Base-by-base conservation (phyloP, 2,888 invertebrate species). In the Aporophyla nigra region DNA sequence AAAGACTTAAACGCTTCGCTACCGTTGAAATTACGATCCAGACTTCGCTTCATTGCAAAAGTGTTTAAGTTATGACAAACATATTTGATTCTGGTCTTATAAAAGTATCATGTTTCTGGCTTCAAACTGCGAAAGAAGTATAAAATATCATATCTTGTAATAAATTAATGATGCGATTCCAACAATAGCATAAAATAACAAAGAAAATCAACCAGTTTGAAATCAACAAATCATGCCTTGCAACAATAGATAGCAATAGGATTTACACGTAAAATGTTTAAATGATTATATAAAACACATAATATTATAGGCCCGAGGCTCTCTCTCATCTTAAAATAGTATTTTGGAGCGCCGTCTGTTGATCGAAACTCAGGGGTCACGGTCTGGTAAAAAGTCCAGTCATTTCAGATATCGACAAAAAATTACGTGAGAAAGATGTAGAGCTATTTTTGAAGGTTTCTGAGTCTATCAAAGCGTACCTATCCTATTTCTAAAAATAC, bases 21-120 rank as follows among this genome's bases (percentile, higher is more conserved):
- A 71, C 71, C 16, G 43, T 79, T 54, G 1, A 56, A 51, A 56
- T 79, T 56, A 78, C 49, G 27, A 70, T 24, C 40, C 9, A 21
- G 1, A 43, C 16, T 56, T 62, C 16, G 78, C 51, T 76, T 68
- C 27, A 76, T 53, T 66, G 49, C 27, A 43, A 27, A n/a, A 63
- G 63, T 1, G 40, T 19, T 3, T 2, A n/a, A 40, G 7, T 21
- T 14, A n/a, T 54, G n/a, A 62, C 27, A 61, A 19, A 62, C 62
- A 1, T 33, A n/a, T 65, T 43, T 33, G 6, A 63, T 43, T 63
- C 21, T 19, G 6, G 5, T 10, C 0, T 40, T 40, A 14, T 3
- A 19, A 7, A 7, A n/a, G 9, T n/a, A n/a, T 65, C 7, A 33
- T 24, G n/a, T 40, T 33, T 5, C 7, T 65, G 12, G 24, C 19